These are phyloP conservation scores for Chaunax sp. DNA, from an alignment of 2,797 vertebrate species.

Conservation along the genomic window DNA sequence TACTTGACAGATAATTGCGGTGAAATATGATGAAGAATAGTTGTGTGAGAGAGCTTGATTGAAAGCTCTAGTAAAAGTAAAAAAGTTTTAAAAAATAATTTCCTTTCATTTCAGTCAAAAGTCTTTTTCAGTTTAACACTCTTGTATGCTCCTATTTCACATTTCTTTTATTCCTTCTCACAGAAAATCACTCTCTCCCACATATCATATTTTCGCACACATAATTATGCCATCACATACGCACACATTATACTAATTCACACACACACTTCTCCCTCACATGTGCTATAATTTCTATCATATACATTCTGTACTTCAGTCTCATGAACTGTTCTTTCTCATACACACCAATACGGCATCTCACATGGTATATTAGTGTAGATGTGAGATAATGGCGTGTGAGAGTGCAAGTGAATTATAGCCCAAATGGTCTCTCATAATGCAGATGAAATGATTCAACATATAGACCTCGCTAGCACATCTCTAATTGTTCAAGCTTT, in stretches of 20 bases:
- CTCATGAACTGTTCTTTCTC: neutral
- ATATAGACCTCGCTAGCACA: constrained; percentile 57
- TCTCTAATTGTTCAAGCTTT: constrained; percentile 82
- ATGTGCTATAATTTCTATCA: no score
- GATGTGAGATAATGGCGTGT: neutral
- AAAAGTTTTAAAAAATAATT: neutral
- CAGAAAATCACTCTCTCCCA: neutral
- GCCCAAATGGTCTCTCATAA: constrained; percentile 24
- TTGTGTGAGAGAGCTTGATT: no score
- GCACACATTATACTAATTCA: neutral
- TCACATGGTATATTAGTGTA: neutral
- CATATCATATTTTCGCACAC: neutral
- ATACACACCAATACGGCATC: neutral
- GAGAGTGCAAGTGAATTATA: constrained; percentile 5
- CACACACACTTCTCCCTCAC: neutral
- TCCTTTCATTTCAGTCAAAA: constrained; percentile 6
- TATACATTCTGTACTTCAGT: neutral
- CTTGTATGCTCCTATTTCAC: neutral
- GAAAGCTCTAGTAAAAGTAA: neutral
- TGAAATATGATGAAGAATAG: no score
- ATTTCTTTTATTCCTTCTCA: neutral
- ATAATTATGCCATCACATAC: no score
- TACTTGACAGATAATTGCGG: no score
- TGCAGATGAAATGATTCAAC: constrained; percentile 50
- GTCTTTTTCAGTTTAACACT: constrained; percentile 1